Conservation (phyloP, 2,888 invertebrate species). For the Pristionchus mayeri region DNA sequence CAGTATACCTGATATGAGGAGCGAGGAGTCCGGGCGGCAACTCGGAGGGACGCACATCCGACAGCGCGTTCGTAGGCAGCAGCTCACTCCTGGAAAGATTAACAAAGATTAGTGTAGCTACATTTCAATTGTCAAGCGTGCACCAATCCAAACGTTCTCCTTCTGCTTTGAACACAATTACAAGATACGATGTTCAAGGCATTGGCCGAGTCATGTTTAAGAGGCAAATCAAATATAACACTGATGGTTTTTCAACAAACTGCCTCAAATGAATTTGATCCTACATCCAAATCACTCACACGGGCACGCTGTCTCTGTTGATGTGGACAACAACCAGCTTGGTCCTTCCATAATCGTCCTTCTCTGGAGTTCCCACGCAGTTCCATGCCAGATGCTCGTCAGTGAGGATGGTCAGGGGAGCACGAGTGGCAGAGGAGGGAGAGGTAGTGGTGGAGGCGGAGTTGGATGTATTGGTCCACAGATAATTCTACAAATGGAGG, state of each 20-base stretch:
- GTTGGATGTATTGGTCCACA: not conserved
- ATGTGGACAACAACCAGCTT: conserved; percentile 52
- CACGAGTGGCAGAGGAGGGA: not conserved
- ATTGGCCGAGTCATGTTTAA: too few relatives aligned
- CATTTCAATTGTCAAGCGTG: too few relatives aligned
- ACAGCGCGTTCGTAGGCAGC: conserved; percentile 50
- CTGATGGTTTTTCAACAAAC: too few relatives aligned
- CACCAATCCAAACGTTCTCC: too few relatives aligned
- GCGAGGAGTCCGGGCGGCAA: conserved; percentile 57
- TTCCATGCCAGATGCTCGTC: conserved; percentile 55
- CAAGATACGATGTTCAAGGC: too few relatives aligned
- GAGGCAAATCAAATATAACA: too few relatives aligned
- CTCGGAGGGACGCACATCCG: conserved; percentile 50
- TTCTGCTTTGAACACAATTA: too few relatives aligned
- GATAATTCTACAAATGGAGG: conserved; percentile 18
- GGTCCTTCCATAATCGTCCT: not conserved
- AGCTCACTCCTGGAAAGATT: conserved; percentile 38
- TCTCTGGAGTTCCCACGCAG: conserved; percentile 35
- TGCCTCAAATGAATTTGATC: too few relatives aligned
- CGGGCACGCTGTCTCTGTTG: conserved; percentile 7
- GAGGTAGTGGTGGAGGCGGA: not conserved
- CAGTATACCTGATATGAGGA: conserved; percentile 54
- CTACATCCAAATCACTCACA: too few relatives aligned
- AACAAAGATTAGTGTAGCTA: too few relatives aligned
- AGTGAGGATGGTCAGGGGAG: conserved; percentile 52